Base-by-base conservation (phyloP, 2,113 vertebrate species). In the Rhodinocichla rosea region DNA sequence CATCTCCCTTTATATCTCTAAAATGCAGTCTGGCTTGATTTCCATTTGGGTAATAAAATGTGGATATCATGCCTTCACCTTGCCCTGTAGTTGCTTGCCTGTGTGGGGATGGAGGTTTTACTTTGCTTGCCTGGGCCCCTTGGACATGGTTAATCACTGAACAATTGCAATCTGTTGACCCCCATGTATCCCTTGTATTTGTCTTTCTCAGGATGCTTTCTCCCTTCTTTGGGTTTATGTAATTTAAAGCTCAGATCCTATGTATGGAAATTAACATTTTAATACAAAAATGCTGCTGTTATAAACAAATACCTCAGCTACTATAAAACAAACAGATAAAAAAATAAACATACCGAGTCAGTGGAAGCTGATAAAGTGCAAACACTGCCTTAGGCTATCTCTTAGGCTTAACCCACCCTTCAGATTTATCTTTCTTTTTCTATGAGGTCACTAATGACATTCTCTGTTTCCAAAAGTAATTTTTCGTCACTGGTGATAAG, bases 391-490 rank as follows among this genome's bases (percentile, higher is more conserved):
- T 55, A 45, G 93, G 96, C 86, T 94, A 52, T 95, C 87, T 94
- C 77, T 95, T 62, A 94, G 77, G 47, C 53, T 80, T 97, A 95
- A 95, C 88, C 82, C 92, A 86, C 44, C 37, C 74, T 78, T 96
- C 71, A 63, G 42, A 62, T 92, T 97, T 97, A 75, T 96, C 87
- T 93, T 56, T 59, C 19, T 50, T 69, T 87, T 96, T 77, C 87
- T 73, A 56, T 1, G 62, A 90, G 94, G 92, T 98, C 95, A 94
- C 83, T 89, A 89, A 94, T 96, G 89, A 92, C 87, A 73, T 81
- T 91, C 83, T 96, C 44, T 96, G 39, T 97, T 97, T 98, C 94
- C 87, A 70, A 97, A 95, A 94, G 93, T 94, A 96, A 97, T 97
- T 98, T 97, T 95, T 2, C 49, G 92, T 93, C 76, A 96, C 55